Conservation (phyloP, 1,140 invertebrate species). For the Calosoma granatense region DNA sequence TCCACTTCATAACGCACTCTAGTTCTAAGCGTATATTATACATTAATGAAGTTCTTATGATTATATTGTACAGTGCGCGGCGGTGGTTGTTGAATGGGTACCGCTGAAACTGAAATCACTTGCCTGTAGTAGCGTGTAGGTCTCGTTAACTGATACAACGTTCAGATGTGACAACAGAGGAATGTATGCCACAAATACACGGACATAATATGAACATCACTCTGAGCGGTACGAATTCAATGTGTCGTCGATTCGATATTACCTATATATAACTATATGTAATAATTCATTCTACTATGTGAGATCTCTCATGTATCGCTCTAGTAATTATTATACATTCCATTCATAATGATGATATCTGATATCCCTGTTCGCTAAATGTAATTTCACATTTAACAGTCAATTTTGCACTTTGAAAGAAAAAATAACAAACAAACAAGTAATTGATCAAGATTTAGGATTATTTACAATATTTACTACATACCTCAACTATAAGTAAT, state of each 20-base stretch:
- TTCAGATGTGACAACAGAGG: no score
- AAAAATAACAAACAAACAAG: slow-evolving; percentile 10
- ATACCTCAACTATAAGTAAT: neutral
- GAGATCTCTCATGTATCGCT: neutral
- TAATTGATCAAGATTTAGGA: no score
- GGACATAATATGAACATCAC: no score
- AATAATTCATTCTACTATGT: neutral
- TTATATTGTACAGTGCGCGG: neutral
- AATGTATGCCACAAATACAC: no score
- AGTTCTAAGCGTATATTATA: neutral
- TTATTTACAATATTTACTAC: slow-evolving; percentile 7
- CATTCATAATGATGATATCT: neutral
- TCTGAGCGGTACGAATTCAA: neutral
- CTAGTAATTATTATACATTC: slow-evolving; percentile 1
- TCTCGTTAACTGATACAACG: no score
- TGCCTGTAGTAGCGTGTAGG: neutral
- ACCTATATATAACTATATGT: neutral
- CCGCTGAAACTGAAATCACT: neutral
- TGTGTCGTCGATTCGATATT: neutral
- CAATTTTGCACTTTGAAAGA: slow-evolving; percentile 8
- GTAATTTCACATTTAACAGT: slow-evolving; percentile 5
- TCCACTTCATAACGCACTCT: neutral
- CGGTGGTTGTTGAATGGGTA: neutral
- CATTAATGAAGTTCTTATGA: slow-evolving; percentile 9
- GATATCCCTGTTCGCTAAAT: neutral